phyloP scores from a whole-genome alignment of 2,113 vertebrate genomes.

The Sylvicapra grimmia region DNA sequence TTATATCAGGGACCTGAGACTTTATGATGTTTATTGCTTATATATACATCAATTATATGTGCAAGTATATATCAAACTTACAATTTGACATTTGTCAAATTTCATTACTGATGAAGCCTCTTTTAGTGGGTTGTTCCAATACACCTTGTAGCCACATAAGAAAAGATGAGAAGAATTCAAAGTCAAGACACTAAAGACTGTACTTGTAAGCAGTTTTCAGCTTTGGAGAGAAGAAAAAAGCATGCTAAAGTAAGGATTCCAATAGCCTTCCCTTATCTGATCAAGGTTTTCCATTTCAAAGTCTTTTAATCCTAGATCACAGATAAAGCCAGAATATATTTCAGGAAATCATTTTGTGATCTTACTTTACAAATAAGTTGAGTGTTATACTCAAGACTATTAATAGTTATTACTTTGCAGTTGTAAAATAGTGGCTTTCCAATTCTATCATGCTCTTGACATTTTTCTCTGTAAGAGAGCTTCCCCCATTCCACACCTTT shows the following conservation, averaged over 20 bases:
- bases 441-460: background rate
- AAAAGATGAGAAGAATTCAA: background rate
- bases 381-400: background rate
- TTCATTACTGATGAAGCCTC: background rate
- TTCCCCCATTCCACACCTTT: background rate
- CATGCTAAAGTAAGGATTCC: background rate
- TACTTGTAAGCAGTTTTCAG: background rate
- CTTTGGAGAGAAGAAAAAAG: background rate
- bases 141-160: background rate
- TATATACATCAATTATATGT: background rate
- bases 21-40: background rate
- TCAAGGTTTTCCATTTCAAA: background rate
- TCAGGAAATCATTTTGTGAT: background rate
- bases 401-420: background rate
- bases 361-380: background rate
- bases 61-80: background rate
- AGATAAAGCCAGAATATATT: background rate
- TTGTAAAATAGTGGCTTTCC: background rate
- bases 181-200: background rate
- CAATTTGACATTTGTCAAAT: background rate
- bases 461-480: background rate
- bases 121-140: background rate
- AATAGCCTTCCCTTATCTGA: background rate
- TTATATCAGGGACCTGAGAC: background rate
- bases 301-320: background rate